Conservation (phyloP, 2,888 invertebrate genomes). For the Craniophora ligustri region DNA sequence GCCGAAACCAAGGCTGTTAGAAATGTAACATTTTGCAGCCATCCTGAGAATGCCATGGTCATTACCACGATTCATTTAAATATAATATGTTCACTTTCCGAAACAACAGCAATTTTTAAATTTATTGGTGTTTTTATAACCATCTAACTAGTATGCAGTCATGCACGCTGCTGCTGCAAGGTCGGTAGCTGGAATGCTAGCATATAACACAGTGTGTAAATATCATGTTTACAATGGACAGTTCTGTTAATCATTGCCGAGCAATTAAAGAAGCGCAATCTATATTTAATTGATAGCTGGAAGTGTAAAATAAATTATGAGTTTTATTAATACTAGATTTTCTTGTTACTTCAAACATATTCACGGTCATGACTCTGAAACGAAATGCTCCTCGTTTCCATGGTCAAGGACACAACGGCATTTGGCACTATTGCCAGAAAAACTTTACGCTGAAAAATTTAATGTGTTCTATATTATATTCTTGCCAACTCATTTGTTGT, state of each 20-base stretch:
- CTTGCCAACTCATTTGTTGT: conserved; percentile 37
- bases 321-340: not conserved
- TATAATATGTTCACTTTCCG: conserved; percentile 5
- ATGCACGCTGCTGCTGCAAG: conserved; percentile 11
- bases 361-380: conserved; percentile 1
- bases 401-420: conserved; percentile 32
- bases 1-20: conserved; percentile 43
- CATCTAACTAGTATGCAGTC: conserved; percentile 7
- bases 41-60: conserved; percentile 37
- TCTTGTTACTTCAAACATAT: not conserved
- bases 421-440: conserved; percentile 28
- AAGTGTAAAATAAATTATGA: not conserved
- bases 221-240: not conserved
- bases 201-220: not conserved
- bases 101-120: conserved; percentile 13
- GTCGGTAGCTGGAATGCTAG: conserved; percentile 8
- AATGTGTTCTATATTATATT: conserved; percentile 1
- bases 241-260: not conserved
- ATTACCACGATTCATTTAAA: conserved; percentile 10
- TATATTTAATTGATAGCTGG: not conserved
- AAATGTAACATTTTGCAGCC: conserved; percentile 17
- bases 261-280: not conserved
- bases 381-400: conserved; percentile 6
- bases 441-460: conserved; percentile 16
- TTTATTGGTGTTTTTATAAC: conserved; percentile 3